Base-by-base conservation (phyloP, 2,888 invertebrate species). In the Amphipyra tragopoginis region DNA sequence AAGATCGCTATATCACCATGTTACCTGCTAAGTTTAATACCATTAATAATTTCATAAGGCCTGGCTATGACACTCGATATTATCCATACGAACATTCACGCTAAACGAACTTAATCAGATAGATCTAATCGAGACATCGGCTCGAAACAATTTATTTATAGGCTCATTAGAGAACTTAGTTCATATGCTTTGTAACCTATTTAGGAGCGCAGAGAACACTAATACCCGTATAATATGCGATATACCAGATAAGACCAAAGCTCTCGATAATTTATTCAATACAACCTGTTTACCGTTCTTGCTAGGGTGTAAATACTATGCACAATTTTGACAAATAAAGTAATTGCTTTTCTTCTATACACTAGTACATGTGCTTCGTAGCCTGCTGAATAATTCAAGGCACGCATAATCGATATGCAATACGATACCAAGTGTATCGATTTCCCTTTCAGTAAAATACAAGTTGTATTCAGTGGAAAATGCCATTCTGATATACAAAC, bases 331-430 rank as follows among this genome's bases (percentile, higher is more conserved):
- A 77, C 61, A 78, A 77, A 79, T 80, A 38, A 54, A 74, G 72
- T 81, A 75, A 75, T 82, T 75, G 69, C 60, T 65, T 70, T 56
- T 66, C 66, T 60, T 63, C 48, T 71, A 52, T 67, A 62, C 57
- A 65, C 53, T 52, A 51, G 59, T 70, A 70, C 71, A 76, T 59
- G 59, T 74, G 69, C 51, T 67, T 68, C 55, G 60, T 71, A 64
- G 72, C 63, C 75, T 72, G 43, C 66, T 86, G 83, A 90, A 89
- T 90, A 82, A 88, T 89, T 86, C 86, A 85, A 76, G 54, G 65
- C 80, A 80, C 77, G 80, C 75, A 79, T 81, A 84, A 86, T 86
- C 84, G 87, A 90, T 89, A 87, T 83, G 72, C 84, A 77, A 78
- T 75, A 77, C 80, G 87, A 89, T 87, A 86, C 79, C 50, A 64